These are phyloP conservation scores for Ctenoplectra terminalis DNA, from an alignment of 1,140 invertebrate species.

Conservation along the genomic window DNA sequence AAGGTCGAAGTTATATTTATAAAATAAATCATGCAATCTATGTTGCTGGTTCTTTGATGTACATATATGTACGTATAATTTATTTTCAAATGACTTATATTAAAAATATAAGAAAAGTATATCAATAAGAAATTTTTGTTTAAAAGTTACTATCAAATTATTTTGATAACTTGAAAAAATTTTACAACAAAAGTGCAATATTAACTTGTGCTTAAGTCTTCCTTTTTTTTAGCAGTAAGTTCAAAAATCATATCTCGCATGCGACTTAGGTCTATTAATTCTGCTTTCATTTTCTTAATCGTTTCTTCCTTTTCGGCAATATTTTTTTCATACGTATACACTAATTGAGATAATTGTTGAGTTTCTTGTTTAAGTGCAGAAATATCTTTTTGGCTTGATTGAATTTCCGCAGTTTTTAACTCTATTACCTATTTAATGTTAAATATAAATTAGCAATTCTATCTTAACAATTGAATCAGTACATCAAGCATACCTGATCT, in stretches of 20 bases:
- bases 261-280: conserved; percentile 73
- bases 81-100: conserved; percentile 30
- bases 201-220: conserved; percentile 64
- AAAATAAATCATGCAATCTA: conserved; percentile 26
- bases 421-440: conserved; percentile 68
- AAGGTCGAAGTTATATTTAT: conserved; percentile 36
- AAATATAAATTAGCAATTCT: conserved; percentile 23
- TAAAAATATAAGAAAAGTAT: conserved; percentile 30
- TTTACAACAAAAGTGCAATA: conserved; percentile 12
- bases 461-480: conserved; percentile 17
- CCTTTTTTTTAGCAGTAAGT: conserved; percentile 76
- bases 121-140: not conserved
- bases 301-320: conserved; percentile 73
- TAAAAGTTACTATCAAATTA: conserved; percentile 26
- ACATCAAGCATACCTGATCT: conserved; percentile 68
- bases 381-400: conserved; percentile 66
- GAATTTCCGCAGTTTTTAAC: conserved; percentile 68
- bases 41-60: conserved; percentile 1
- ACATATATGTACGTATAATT: not conserved
- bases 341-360: conserved; percentile 68
- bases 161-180: conserved; percentile 29
- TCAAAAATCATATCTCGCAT: conserved; percentile 79
- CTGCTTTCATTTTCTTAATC: conserved; percentile 67
- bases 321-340: conserved; percentile 66
- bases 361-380: conserved; percentile 72